These are phyloP conservation scores for human DNA, from an alignment of 2,113 vertebrate genomes.

Conservation along the genomic window DNA sequence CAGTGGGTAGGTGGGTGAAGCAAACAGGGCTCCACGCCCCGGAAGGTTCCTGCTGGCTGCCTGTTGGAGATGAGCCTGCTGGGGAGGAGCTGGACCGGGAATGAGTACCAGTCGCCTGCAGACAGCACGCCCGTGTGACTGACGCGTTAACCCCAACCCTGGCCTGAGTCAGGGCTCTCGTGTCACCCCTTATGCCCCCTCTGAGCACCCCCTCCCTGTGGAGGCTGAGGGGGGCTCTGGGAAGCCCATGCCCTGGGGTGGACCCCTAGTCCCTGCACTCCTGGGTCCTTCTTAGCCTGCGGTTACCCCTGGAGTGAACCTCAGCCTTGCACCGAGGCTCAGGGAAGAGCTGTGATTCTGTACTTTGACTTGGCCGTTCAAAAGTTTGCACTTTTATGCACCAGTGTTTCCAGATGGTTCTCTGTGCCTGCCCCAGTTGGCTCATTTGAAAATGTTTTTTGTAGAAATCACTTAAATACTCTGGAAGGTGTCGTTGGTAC, in stretches of 20 bases:
- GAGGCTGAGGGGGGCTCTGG: too few relatives aligned
- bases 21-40: fast-evolving
- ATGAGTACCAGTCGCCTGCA: too few relatives aligned
- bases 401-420: fast-evolving
- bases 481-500: fast-evolving
- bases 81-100: too few relatives aligned
- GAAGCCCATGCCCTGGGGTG: too few relatives aligned
- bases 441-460: background rate
- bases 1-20: fast-evolving
- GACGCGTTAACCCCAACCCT: background rate
- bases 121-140: fast-evolving
- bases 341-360: fast-evolving
- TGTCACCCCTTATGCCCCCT: background rate
- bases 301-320: too few relatives aligned
- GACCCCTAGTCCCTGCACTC: too few relatives aligned
- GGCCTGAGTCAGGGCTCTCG: background rate
- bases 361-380: fast-evolving
- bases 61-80: background rate
- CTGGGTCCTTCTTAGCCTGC: too few relatives aligned
- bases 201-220: too few relatives aligned
- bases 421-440: background rate
- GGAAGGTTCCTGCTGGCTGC: background rate
- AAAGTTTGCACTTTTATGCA: fast-evolving
- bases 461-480: fast-evolving
- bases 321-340: fast-evolving